Evolutionary conservation across 2,113 vertebrate genomes (phyloP).

Genomic region (Blennius ocellaris): DNA sequence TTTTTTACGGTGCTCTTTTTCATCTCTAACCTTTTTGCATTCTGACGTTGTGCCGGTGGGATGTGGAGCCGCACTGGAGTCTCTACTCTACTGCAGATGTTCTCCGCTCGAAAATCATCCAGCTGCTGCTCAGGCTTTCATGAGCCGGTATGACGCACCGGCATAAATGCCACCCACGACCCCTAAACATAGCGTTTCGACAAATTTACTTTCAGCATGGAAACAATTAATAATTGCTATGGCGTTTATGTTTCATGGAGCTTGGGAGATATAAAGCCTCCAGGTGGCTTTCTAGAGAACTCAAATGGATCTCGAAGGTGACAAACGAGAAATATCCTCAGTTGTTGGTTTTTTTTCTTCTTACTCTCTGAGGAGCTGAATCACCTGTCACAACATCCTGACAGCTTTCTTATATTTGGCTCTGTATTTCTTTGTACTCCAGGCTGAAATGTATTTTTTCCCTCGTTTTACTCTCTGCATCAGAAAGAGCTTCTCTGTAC

Average conservation of each 20-base stretch:
- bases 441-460: neutral
- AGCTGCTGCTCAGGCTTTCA: slow-evolving; percentile 49
- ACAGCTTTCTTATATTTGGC: neutral
- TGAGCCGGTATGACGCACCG: slow-evolving; percentile 7
- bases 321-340: slow-evolving; percentile 17
- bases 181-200: slow-evolving; percentile 1
- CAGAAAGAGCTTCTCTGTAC: neutral
- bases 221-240: neutral
- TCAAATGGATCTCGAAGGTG: neutral
- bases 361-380: neutral
- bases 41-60: slow-evolving; percentile 34
- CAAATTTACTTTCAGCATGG: neutral
- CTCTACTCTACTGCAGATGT: slow-evolving; percentile 43
- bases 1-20: slow-evolving; percentile 56
- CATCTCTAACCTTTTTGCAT: slow-evolving; percentile 61
- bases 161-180: slow-evolving; percentile 21
- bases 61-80: slow-evolving; percentile 6
- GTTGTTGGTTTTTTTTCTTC: neutral
- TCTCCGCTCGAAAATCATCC: slow-evolving; percentile 30
- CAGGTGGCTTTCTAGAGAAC: slow-evolving; percentile 5
- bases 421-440: neutral
- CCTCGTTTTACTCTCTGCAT: neutral
- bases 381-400: neutral
- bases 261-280: too few relatives aligned
- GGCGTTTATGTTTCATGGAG: neutral